Evolutionary conservation across 2,797 vertebrate species (phyloP), one percentile per base, ranked within the genome.

Genomic region (Phylloscopus collybita): DNA sequence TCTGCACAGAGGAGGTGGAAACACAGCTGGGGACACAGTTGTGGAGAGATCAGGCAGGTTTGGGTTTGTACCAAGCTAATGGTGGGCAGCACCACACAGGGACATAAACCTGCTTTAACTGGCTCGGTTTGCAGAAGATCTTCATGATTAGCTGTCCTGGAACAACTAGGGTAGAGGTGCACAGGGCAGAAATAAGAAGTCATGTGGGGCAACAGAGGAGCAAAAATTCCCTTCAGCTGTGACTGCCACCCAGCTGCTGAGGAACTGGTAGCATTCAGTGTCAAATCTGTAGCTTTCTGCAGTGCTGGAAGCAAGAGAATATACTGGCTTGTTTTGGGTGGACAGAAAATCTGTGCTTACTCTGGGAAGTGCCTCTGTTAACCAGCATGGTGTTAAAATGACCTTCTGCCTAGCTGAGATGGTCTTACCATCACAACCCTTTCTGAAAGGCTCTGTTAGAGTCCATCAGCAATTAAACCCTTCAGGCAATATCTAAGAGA

Each of bases 21-120:
- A 67, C 27, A 51, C 11, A 81, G 49, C 1, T 34, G 8, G 45
- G 20, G 14, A 64, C 11, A 36, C 1, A n/a, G 0, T 5, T 45
- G 45, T 0, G 0, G 29, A 23, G 11, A 78, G 5, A 66, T 29
- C 45, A 45, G 64, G 30, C 4, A 16, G 22, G 13, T n/a, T 74
- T 21, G 8, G 13, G 11, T 29, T 85, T 61, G 21, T 20, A 45
- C 11, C 38, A 87, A 44, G 45, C 10, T 36, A 44, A 88, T 78
- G 10, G 23, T 22, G 42, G 23, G 54, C 45, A 84, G 84, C 3
- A 5, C 4, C 54, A 87, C 23, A n/a, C 5, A 36, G 32, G 17
- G 32, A 50, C 5, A 34, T 20, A 81, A 72, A 70, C 45, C 27
- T 69, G 29, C 26, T 89, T 75, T 61, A 69, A 38, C 3, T 32